A percentile compares a stretch with the other conserved stretches of the same genome.
Evolutionary conservation across 2,888 invertebrate species (phyloP).

Genomic region (Chloromyia formosa): DNA sequence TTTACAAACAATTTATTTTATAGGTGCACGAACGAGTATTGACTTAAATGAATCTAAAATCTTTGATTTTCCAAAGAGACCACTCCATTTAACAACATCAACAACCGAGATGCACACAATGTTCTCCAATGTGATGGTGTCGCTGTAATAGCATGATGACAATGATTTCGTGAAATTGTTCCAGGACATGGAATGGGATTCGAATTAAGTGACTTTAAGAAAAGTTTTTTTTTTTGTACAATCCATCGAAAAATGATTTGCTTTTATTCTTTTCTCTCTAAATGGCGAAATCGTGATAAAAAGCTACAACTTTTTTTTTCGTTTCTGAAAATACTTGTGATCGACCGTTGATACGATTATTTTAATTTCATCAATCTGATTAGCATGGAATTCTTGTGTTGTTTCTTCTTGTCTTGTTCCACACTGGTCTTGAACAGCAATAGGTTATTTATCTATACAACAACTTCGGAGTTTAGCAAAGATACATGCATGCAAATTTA

Average conservation of each 20-base stretch:
- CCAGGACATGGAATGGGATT: neutral
- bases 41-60: neutral
- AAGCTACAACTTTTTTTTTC: neutral
- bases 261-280: neutral
- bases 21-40: neutral
- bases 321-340: neutral
- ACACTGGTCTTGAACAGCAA: neutral
- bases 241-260: neutral
- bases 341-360: neutral
- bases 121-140: neutral
- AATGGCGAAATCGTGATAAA: neutral
- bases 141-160: neutral
- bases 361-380: neutral
- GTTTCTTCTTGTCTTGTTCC: neutral
- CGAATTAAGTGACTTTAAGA: neutral
- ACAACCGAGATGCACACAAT: neutral
- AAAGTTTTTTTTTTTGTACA: neutral
- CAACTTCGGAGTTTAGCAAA: neutral
- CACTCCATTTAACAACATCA: too few relatives aligned
- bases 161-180: neutral
- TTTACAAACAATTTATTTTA: constrained; percentile 32
- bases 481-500: neutral
- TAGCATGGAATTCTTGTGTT: neutral
- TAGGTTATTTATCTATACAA: neutral
- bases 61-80: neutral